Conservation (phyloP, 2,797 vertebrate genomes). For the Micromesistius poutassou region DNA sequence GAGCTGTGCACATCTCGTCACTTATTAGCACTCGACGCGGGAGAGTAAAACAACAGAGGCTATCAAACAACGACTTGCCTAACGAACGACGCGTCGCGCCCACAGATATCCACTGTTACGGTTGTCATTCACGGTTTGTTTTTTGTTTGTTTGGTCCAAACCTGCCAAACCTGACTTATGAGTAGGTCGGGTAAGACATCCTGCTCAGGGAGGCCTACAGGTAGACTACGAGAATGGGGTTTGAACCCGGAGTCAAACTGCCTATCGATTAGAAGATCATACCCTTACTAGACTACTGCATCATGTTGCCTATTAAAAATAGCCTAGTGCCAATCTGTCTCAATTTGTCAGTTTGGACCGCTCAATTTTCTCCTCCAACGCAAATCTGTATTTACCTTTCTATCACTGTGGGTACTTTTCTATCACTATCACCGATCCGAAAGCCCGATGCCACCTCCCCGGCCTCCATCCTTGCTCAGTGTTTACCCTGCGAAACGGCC, state of each 20-base stretch:
- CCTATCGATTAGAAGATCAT: neutral
- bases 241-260: neutral
- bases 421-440: too few species aligned
- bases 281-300: neutral
- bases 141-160: neutral
- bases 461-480: slow-evolving; percentile 43
- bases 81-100: slow-evolving; percentile 48
- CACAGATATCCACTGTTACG: slow-evolving; percentile 23
- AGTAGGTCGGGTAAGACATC: neutral
- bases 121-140: neutral
- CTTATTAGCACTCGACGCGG: slow-evolving; percentile 66
- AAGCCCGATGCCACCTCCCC: too few species aligned
- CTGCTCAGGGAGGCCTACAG: neutral
- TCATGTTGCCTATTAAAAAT: neutral
- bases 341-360: neutral
- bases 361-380: neutral
- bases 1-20: slow-evolving; percentile 54
- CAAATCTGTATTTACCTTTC: neutral
- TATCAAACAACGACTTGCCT: slow-evolving; percentile 20
- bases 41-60: slow-evolving; percentile 17
- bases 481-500: slow-evolving; percentile 68
- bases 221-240: neutral
- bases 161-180: neutral
- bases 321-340: neutral
- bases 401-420: too few species aligned